Evolutionary conservation across 2,113 vertebrate genomes (phyloP), one percentile per base, ranked within the genome.

Genomic region (Mugil cephalus): DNA sequence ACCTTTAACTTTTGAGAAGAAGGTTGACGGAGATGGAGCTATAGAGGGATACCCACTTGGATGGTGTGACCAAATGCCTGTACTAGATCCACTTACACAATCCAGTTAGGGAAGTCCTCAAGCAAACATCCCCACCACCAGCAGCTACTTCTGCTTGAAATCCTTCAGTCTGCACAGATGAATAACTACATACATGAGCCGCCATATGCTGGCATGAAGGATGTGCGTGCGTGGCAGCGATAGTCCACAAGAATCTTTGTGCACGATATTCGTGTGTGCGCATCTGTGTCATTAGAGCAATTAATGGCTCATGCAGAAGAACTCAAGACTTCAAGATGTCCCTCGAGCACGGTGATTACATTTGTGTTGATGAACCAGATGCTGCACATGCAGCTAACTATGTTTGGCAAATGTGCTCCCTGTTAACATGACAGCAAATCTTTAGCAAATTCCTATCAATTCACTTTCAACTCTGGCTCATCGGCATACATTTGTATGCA

Each of bases 321-420:
- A 53, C 17, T 53, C 53, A 61, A 52, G 65, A 55, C 74, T 64
- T 50, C 8, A 55, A 54, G 9, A 11, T 58, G 54, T 67, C 76
- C 74, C 82, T 9, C 0, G 47, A 85, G 79, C 53, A 9, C 34
- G 4, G 66, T 69, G 73, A 80, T 86, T 69, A 63, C 60, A 74
- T 77, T 77, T 75, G 60, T 39, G 64, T 46, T 59, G 73, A 75
- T 80, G 84, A 72, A 68, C 39, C 84, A 82, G 78, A 82, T 88
- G 81, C 73, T 74, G 21, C 73, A 73, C 42, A 50, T 43, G 51
- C 51, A 48, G 70, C 39, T 71, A 71, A 80, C 54, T 15, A 2
- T 65, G 69, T 78, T 67, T 56, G 59, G 21, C 46, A 69, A 74
- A 77, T n/a, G 36, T 66, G 18, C 2, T 11, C 40, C 38, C 12